Evolutionary conservation across 2,797 vertebrate species (phyloP), one percentile per base, ranked within the genome.

Genomic region (Falco rusticolus): DNA sequence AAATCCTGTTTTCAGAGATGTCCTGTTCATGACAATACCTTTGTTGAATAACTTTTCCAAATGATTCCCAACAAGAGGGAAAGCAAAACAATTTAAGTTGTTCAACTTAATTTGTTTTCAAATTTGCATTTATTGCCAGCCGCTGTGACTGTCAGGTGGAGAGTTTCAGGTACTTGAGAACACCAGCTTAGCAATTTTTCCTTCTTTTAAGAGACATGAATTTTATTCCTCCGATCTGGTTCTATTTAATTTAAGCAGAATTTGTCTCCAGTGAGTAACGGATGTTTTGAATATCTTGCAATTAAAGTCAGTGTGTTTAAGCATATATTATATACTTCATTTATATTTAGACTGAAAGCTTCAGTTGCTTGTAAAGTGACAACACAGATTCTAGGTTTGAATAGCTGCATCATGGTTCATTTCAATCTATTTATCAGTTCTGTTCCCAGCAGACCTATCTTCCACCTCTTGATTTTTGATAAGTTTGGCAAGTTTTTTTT

Each of bases 281-380:
- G 26, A 76, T 70, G 28, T 70, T 91, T 94, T 78, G 43, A 94
- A 94, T 89, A 87, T 89, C 68, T 91, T 31, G 5, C 80, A 87
- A 96, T 95, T 91, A 94, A 92, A 90, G 33, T 54, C 51, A 94
- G 71, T 31, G 19, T 33, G 70, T 89, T 97, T 96, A 97, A 97
- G 75, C 33, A 89, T 65, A 84, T 24, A 92, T 76, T 87, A 94
- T 83, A 59, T 22, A 54, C 68, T 93, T 83, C 92, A 71, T 78
- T 90, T 95, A 71, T 74, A 71, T 83, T 92, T 87, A 88, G 68
- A 81, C 37, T 48, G 76, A 96, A 96, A 85, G 18, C 81, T 80
- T 87, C 54, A n/a, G 53, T 84, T 93, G 75, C 70, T 47, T 90
- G 17, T 33, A 89, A 87, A 97, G 51, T 84, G 70, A 93, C 45